Evolutionary conservation across 2,113 vertebrate species (phyloP), one percentile per base, ranked within the genome.

Genomic region (Alosa alosa): DNA sequence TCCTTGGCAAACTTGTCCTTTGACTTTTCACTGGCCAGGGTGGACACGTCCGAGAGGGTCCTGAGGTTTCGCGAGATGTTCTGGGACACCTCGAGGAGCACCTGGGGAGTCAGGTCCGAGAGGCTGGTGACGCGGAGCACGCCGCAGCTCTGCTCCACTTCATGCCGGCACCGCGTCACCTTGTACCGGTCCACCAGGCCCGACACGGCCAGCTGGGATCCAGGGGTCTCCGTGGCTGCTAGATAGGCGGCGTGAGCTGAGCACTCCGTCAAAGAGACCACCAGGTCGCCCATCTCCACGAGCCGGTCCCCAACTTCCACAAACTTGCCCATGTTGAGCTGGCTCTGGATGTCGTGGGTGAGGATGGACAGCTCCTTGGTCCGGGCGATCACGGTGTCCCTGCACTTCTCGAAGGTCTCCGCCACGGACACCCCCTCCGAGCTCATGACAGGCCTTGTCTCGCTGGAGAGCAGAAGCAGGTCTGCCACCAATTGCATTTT

Each of bases 401-500:
- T 95, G 93, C 98, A 99, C 93, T 98, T 97, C 90, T 99, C 98
- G 2, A 99, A 99, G 83, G 97, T 98, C 94, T 99, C 97, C 0
- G 96, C 96, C 86, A 96, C 93, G 0, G 95, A 93, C 72, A 95
- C 89, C 2, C 97, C 97, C 49, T 99, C 98, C 0, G 94, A 91
- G 15, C 95, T 96, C 90, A 94, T 85, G 87, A 99, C 97, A 0
- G 98, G 98, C 90, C 98, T 93, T 52, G 97, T 97, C 95, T 99
- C 98, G 11, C 98, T 99, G 86, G 97, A 97, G 93, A 99, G 94
- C 93, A 99, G 95, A 0, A 99, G 97, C 86, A 99, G 95, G 92
- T 99, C 98, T 0, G 98, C 98, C 94, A 99, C 98, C 95, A 99
- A 96, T 96, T 99, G 98, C 97, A 99, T 99, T 94, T 97, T 98